Evolutionary conservation across 2,113 vertebrate species (phyloP).

Genomic region (Oreocharis arfaki): DNA sequence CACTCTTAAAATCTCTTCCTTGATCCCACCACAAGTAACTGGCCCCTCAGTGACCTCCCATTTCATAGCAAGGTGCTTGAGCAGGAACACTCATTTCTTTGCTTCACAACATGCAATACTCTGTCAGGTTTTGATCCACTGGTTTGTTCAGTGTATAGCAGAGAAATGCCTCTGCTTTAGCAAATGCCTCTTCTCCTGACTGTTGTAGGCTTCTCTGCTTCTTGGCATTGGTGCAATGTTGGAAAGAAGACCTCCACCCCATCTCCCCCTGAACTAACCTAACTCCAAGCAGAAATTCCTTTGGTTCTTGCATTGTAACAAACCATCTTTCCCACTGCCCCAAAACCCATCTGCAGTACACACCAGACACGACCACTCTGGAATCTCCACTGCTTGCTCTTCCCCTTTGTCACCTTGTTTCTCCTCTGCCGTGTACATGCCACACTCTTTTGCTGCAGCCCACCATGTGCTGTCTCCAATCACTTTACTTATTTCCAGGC

Average conservation of each 20-base stretch:
- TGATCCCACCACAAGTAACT: not conserved
- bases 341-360: not conserved
- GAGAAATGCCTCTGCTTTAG: not conserved
- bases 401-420: not conserved
- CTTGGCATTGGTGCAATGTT: not conserved
- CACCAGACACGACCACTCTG: not conserved
- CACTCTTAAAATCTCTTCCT: not conserved
- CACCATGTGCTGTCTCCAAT: not conserved
- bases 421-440: not conserved
- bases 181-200: not conserved
- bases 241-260: not conserved
- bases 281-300: not conserved
- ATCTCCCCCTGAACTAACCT: not conserved
- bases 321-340: not conserved
- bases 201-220: not conserved
- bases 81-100: not conserved
- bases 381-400: not conserved
- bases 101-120: not conserved
- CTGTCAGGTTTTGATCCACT: not conserved
- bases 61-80: not conserved
- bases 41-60: not conserved
- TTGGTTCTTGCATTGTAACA: not conserved
- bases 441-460: not conserved
- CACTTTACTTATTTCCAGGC: not conserved
- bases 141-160: not conserved